Conservation (phyloP, 2,113 vertebrate genomes). For the Electrona antarctica region DNA sequence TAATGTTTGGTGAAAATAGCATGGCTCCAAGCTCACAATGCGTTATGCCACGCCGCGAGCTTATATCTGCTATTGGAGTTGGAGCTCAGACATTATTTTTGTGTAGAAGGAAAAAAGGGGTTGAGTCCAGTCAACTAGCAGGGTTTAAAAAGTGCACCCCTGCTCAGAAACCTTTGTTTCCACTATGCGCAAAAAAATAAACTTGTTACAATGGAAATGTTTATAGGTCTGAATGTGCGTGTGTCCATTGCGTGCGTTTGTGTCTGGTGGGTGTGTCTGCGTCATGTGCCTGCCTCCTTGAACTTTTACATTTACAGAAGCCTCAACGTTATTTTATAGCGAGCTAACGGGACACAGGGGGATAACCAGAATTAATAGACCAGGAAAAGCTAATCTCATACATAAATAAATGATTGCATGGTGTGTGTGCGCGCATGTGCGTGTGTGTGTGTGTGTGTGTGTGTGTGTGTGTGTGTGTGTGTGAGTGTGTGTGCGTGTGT, state of each 20-base stretch:
- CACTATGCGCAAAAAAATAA: too few species aligned
- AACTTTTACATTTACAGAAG: constrained; percentile 4
- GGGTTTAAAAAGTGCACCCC: neutral
- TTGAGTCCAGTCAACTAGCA: too few species aligned
- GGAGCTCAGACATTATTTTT: too few species aligned
- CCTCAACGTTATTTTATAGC: constrained; percentile 27
- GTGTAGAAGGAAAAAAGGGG: too few species aligned
- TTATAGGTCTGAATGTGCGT: too few species aligned
- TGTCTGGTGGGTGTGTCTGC: constrained; percentile 4
- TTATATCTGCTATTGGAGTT: neutral
- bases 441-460: too few species aligned
- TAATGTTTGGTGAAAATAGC: too few species aligned
- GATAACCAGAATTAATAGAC: constrained; percentile 38
- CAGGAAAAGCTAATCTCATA: constrained; percentile 39
- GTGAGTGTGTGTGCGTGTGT: too few species aligned
- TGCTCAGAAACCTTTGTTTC: too few species aligned
- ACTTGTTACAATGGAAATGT: too few species aligned
- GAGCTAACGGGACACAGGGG: constrained; percentile 8
- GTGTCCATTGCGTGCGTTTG: constrained; percentile 1
- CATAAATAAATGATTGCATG: constrained; percentile 62
- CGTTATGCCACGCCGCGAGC: neutral
- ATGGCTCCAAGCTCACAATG: neutral
- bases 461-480: too few species aligned
- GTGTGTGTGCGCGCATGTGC: neutral
- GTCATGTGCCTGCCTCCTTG: too few species aligned